Conservation (phyloP, 2,113 vertebrate species). For the Rattus rattus region DNA sequence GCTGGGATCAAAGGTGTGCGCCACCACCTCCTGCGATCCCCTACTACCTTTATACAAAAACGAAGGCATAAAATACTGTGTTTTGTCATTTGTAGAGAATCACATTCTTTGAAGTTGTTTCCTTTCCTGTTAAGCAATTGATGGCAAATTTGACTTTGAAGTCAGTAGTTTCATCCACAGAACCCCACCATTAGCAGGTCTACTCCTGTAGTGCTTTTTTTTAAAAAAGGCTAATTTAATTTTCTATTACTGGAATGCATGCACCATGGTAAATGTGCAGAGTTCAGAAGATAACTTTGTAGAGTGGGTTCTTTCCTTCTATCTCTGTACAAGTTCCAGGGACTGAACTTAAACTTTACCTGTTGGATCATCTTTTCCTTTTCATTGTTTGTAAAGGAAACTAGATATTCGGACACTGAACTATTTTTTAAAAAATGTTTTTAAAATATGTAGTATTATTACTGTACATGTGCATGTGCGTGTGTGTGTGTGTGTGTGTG, state of each 20-base stretch:
- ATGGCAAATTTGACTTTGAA: not conserved
- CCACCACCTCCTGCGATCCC: not conserved
- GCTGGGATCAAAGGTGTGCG: not conserved
- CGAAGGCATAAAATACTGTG: not conserved
- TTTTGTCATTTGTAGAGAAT: not conserved
- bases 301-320: not conserved
- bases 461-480: not conserved
- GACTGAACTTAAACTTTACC: not conserved
- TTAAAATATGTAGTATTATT: not conserved
- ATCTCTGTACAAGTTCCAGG: not conserved
- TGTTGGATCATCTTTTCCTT: not conserved
- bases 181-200: not conserved
- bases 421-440: not conserved
- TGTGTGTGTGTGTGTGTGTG: not conserved
- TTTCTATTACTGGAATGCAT: not conserved
- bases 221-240: not conserved
- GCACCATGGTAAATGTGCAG: not conserved
- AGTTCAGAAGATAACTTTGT: not conserved
- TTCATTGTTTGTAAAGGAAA: not conserved
- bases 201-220: not conserved
- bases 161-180: not conserved
- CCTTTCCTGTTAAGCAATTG: not conserved
- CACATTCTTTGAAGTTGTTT: not conserved
- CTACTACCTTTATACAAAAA: not conserved
- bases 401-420: not conserved